Evolutionary conservation across 2,888 invertebrate genomes (phyloP), one percentile per base, ranked within the genome.

Genomic region (Sisyra nigra): DNA sequence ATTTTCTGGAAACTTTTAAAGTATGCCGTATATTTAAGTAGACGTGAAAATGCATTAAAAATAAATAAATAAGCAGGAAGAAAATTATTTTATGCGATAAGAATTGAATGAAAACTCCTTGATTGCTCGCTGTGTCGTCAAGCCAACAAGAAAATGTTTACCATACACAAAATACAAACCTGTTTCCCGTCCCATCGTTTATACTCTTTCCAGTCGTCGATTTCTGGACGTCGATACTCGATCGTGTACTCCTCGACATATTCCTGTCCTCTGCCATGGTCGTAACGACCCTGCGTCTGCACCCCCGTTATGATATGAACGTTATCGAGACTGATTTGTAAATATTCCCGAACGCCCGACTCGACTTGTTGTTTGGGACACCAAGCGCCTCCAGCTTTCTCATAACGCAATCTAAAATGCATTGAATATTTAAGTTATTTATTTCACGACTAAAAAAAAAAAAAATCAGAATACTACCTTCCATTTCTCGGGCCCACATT

Each of bases 271-370:
- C 77, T 66, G 32, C 83, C 83, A 49, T 75, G 70, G 52, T 79
- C 80, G 59, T 71, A 80, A 36, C 84, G 69, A n/a, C 84, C 84
- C 59, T 85, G 84, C 4, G 81, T 80, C 56, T 82, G 78, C 32
- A 85, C 71, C 39, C 74, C 76, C 6, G 79, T 80, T 50, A 85
- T 66, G 47, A 80, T 68, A 56, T 72, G 71, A 42, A 74, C 66
- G 29, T 62, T 62, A 4, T 65, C 65, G 45, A 83, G 64, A 53
- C 79, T 75, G 39, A 81, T 71, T 54, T 73, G 68, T 18, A 74
- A 65, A 65, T 74, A 83, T 58, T 84, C 84, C 33, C 74, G 67
- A 17, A 74, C 69, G 8, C 72, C 75, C 40, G 63, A 61, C 51
- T 74, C 72, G 48, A 81, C 73, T 55, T 73, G 74, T 47, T 68